Conservation (phyloP, 2,113 vertebrate species). For the Lycocorax pyrrhopterus region DNA sequence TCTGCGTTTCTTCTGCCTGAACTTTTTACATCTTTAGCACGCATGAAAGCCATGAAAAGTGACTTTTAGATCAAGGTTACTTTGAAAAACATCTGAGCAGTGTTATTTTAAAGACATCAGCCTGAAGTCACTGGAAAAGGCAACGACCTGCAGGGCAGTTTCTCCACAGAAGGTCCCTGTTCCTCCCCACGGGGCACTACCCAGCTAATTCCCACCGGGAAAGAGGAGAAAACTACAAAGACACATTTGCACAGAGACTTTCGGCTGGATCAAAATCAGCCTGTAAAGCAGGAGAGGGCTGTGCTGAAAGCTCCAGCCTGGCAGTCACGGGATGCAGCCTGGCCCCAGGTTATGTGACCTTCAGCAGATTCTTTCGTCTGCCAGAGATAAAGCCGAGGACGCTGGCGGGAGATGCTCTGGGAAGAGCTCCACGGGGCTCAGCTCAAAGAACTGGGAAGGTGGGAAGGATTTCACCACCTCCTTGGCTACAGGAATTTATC, state of each 20-base stretch:
- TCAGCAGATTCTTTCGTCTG: constrained; percentile 19
- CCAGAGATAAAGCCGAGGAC: background rate
- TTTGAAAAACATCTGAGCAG: background rate
- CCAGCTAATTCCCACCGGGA: background rate
- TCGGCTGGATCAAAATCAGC: background rate
- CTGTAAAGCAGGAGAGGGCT: background rate
- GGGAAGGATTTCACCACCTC: background rate
- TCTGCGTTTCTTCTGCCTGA: background rate
- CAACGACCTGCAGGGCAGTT: background rate
- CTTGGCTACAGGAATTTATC: background rate
- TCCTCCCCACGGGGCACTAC: background rate
- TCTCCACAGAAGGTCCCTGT: background rate
- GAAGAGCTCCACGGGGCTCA: background rate
- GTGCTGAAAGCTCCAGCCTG: background rate
- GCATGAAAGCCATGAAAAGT: background rate
- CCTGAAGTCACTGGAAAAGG: background rate
- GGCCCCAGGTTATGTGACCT: background rate
- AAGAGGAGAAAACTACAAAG: background rate
- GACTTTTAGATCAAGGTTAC: background rate
- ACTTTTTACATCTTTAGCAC: background rate
- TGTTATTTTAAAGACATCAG: background rate
- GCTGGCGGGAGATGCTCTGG: background rate
- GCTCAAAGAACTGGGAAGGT: background rate
- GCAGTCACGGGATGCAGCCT: background rate
- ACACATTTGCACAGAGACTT: background rate